These are phyloP conservation scores for Aphelenchoides besseyi DNA, from an alignment of 1,140 invertebrate genomes.

Conservation along the genomic window DNA sequence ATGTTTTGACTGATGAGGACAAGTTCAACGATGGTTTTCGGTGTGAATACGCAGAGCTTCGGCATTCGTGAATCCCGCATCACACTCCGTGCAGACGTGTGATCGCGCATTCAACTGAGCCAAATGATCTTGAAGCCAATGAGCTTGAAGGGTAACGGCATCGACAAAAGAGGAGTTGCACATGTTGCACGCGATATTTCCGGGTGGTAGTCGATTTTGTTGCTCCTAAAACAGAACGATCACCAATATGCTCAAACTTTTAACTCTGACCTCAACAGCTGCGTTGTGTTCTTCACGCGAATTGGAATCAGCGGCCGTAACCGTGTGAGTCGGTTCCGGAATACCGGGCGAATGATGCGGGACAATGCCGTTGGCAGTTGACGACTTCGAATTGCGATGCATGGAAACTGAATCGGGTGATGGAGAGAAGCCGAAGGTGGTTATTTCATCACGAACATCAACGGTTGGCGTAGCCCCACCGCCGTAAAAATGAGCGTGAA, in stretches of 20 bases:
- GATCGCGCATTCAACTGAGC: conserved; percentile 30
- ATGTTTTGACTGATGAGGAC: background rate
- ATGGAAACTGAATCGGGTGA: background rate
- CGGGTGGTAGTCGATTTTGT: background rate
- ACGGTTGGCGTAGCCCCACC: conserved; percentile 30
- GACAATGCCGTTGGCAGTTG: background rate
- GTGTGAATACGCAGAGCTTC: conserved; percentile 25
- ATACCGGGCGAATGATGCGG: conserved; percentile 30
- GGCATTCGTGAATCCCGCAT: conserved; percentile 47
- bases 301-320: background rate
- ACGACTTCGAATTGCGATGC: background rate
- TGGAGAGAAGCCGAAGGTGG: background rate
- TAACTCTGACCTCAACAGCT: background rate
- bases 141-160: conserved; percentile 29
- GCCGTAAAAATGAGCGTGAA: conserved; percentile 41
- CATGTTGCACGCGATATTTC: background rate
- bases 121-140: conserved; percentile 38
- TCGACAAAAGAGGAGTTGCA: conserved; percentile 25
- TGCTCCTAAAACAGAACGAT: conserved; percentile 16
- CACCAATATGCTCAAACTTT: background rate
- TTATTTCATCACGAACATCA: conserved; percentile 22
- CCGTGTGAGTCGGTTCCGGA: conserved; percentile 44
- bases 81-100: conserved; percentile 43
- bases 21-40: conserved; percentile 16
- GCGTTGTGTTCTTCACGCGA: conserved; percentile 19